A percentile compares a stretch with the other conserved stretches of the same genome.
Evolutionary conservation across 2,888 invertebrate species (phyloP).

Genomic region (Candidula unifasciata): DNA sequence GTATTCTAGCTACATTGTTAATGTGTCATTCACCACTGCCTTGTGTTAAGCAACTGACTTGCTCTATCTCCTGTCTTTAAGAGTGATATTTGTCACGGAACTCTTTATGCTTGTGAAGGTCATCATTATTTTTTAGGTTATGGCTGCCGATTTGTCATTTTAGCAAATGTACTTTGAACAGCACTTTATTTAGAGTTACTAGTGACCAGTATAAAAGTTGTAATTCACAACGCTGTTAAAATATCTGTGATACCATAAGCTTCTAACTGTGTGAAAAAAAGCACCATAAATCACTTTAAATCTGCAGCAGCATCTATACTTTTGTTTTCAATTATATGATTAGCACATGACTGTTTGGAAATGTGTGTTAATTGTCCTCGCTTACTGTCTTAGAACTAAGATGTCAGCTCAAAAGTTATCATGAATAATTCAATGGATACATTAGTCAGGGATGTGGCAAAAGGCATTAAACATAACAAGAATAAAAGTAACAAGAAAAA

Average conservation of each 20-base stretch:
- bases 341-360: neutral
- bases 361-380: neutral
- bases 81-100: no score
- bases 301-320: neutral
- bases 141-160: no score
- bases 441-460: neutral
- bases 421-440: neutral
- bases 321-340: neutral
- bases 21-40: no score
- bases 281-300: neutral
- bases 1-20: no score
- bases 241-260: neutral
- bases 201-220: no score
- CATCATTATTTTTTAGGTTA: no score
- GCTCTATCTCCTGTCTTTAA: no score
- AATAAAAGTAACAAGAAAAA: neutral
- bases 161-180: no score
- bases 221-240: no score
- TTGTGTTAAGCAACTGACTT: no score
- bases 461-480: neutral
- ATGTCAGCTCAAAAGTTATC: neutral
- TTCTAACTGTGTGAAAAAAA: neutral
- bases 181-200: no score
- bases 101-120: no score
- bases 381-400: constrained; percentile 18